Base-by-base conservation (phyloP, 2,888 invertebrate species). In the Kuschelorhynchus macadamiae region DNA sequence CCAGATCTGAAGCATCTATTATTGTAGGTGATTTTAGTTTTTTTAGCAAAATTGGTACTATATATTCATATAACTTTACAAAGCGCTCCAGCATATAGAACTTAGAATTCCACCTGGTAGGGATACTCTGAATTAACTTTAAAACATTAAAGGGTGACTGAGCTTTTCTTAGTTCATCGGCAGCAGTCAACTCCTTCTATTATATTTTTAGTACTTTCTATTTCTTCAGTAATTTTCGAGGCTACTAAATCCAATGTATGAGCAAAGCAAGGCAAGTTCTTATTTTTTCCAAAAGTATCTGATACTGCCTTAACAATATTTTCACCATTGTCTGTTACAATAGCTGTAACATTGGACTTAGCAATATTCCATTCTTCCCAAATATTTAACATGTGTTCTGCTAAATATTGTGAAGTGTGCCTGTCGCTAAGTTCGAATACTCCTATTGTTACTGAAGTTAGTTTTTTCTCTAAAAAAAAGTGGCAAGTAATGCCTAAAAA, bases 71-170 rank as follows among this genome's bases (percentile, higher is more conserved):
- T 12, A 78, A 59, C 41, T 79, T 75, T 42, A 79, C 59, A 67
- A 82, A 82, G 56, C 81, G 59, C 57, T 16, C 70, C 46, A 79
- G 72, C 77, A 77, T 79, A 68, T 72, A 75, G 33, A 67, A 81
- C 4, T 70, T 75, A 18, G 75, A 75, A 61, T 80, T 80, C 76
- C 77, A 80, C n/a, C 79, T 42, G 3, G 78, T 80, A 4, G 70
- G 60, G 17, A 78, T 75, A 11, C 72, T 69, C 67, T 80, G 78
- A 18, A 78, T 74, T 12, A 78, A 70, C 32, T 63, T 60, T 41
- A 21, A 49, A 16, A 25, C 16, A 44, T 44, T 12, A 2, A 8
- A 4, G 11, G 36, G 2, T 12, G 18, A 14, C 44, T 14, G 44
- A 8, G 32, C 7, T 50, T 50, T 50, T 2, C 50, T 7, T 2